phyloP scores from a whole-genome alignment of 2,113 vertebrate genomes.

The Lophius piscatorius region DNA sequence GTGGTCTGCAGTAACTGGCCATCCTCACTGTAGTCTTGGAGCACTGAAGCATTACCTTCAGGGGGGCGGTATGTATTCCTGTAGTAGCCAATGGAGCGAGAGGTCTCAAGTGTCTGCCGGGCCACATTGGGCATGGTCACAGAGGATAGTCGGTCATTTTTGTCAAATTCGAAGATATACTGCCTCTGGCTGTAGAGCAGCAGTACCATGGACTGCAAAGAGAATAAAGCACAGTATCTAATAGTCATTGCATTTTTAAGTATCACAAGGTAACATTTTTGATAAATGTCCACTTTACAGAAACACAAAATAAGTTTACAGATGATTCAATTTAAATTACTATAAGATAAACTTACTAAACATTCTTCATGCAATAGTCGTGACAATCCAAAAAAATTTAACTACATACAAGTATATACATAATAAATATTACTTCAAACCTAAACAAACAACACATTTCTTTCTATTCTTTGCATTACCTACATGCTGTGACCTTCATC shows the following conservation, averaged over 20 bases:
- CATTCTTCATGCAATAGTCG: not conserved
- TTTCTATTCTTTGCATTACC: not conserved
- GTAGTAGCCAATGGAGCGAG: constrained; percentile 96
- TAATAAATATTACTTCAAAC: not conserved
- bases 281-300: not conserved
- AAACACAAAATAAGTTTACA: not conserved
- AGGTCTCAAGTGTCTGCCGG: constrained; percentile 92
- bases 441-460: not conserved
- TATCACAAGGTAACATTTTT: not conserved
- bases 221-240: constrained; percentile 20
- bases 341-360: not conserved
- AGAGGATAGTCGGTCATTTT: constrained; percentile 91
- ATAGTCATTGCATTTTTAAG: not conserved
- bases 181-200: constrained; percentile 97
- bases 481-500: not conserved
- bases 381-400: not conserved
- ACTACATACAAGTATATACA: not conserved
- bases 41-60: constrained; percentile 91
- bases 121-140: constrained; percentile 99
- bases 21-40: constrained; percentile 95
- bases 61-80: constrained; percentile 94
- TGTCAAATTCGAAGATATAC: constrained; percentile 99
- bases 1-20: constrained; percentile 91
- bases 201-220: constrained; percentile 93
- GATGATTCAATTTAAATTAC: not conserved